Evolutionary conservation across 2,113 vertebrate genomes (phyloP).

Genomic region (Elachura formosa): DNA sequence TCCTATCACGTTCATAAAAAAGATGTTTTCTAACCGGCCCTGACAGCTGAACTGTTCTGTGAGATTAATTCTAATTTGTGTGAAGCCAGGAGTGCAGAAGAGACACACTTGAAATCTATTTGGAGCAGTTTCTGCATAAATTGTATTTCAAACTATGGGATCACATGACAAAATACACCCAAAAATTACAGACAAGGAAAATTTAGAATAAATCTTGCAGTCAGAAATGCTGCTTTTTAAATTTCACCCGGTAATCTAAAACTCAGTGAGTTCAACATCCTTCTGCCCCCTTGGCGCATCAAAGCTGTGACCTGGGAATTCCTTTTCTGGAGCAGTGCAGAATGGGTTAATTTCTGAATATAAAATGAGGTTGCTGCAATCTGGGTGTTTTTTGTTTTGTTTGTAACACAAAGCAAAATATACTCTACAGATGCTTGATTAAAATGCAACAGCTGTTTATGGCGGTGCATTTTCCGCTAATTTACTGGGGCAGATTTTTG

Average conservation of each 20-base stretch:
- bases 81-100: not conserved
- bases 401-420: constrained; percentile 66
- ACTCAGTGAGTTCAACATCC: not conserved
- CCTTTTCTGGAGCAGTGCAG: not conserved
- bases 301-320: not conserved
- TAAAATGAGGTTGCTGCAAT: constrained; percentile 62
- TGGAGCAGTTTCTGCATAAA: not conserved
- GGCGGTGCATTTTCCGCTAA: constrained; percentile 70
- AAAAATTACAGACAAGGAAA: not conserved
- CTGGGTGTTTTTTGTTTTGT: constrained; percentile 58
- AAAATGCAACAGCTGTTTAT: constrained; percentile 77
- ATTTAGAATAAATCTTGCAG: not conserved
- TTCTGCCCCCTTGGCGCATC: accelerated
- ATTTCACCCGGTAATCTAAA: not conserved
- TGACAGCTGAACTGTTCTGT: not conserved
- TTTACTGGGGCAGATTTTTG: constrained; percentile 65
- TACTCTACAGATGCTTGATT: constrained; percentile 69
- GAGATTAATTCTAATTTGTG: not conserved
- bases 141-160: not conserved
- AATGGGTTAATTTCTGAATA: constrained; percentile 54
- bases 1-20: not conserved
- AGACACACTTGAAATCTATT: not conserved
- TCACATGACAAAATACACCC: not conserved
- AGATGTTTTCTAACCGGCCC: not conserved
- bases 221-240: not conserved